Conservation (phyloP, 2,888 invertebrate genomes). For the Drosophila tripunctata region DNA sequence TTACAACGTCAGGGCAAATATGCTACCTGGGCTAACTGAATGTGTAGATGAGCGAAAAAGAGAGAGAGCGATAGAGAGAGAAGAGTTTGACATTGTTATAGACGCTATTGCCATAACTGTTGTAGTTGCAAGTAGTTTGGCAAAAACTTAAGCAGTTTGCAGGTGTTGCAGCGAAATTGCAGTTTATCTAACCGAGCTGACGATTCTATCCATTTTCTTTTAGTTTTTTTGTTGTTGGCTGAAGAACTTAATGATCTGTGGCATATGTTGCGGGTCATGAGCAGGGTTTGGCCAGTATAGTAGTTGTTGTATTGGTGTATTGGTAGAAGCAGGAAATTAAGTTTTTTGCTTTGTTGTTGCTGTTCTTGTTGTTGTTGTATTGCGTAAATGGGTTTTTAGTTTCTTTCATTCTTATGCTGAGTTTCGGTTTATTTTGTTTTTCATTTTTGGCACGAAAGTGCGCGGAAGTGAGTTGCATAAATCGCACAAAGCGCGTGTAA, state of each 20-base stretch:
- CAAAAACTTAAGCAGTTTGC: constrained; percentile 73
- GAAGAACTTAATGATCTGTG: constrained; percentile 73
- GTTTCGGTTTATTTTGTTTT: not conserved
- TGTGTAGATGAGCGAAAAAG: not conserved
- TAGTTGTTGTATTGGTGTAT: not conserved
- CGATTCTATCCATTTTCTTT: constrained; percentile 11
- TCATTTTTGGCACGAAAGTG: constrained; percentile 20
- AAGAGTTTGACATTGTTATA: constrained; percentile 56
- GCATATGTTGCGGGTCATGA: constrained; percentile 73
- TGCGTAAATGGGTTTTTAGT: constrained; percentile 79
- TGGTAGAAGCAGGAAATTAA: constrained; percentile 66
- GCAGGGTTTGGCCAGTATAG: constrained; percentile 17
- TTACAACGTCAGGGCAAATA: constrained; percentile 69
- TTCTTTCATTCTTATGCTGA: constrained; percentile 12
- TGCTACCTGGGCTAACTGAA: constrained; percentile 28
- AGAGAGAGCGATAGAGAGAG: constrained; percentile 3
- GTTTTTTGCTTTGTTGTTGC: constrained; percentile 69
- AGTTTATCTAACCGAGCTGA: constrained; percentile 67
- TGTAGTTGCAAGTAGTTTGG: constrained; percentile 53
- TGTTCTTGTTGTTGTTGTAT: constrained; percentile 50
- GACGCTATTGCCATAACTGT: constrained; percentile 66
- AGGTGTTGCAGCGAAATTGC: constrained; percentile 78
- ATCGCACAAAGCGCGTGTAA: constrained; percentile 78
- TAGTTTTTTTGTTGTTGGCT: constrained; percentile 21
- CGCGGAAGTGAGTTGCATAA: constrained; percentile 77